Evolutionary conservation across 2,888 invertebrate species (phyloP).

Genomic region (Pteria penguin): DNA sequence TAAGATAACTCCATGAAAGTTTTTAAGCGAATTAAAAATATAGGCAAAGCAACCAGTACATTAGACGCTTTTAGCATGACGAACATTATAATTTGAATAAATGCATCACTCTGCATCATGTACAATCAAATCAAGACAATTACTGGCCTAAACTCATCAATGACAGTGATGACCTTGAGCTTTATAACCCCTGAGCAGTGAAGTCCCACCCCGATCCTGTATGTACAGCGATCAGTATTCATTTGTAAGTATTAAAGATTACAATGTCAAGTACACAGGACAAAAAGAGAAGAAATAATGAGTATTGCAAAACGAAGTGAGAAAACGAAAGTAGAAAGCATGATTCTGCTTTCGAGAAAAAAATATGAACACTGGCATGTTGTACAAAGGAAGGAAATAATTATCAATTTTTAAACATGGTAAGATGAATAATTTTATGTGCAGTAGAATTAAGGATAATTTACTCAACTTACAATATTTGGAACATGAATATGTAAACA

Average conservation of each 20-base stretch:
- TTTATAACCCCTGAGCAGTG: not conserved
- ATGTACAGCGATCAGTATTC: not conserved
- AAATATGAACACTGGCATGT: not conserved
- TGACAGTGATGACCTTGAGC: not conserved
- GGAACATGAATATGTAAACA: too few species aligned
- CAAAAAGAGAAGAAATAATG: not conserved
- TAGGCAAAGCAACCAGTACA: too few species aligned
- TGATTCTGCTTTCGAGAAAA: not conserved
- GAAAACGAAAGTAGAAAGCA: not conserved
- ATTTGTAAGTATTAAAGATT: not conserved
- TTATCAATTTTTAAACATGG: too few species aligned
- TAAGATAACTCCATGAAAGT: too few species aligned
- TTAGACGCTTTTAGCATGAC: too few species aligned
- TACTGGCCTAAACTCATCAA: not conserved
- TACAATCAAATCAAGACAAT: not conserved
- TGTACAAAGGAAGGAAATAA: not conserved
- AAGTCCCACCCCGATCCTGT: not conserved
- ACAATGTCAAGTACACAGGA: not conserved
- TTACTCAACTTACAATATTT: not conserved
- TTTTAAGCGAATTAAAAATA: too few species aligned
- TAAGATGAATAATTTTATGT: not conserved
- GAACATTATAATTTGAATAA: too few species aligned
- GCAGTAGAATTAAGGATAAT: not conserved
- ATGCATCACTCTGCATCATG: too few species aligned
- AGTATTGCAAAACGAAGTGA: not conserved